A percentile compares a stretch with the other conserved stretches of the same genome.
Conservation (phyloP, 2,797 vertebrate species). For the Sparidentex hasta region DNA sequence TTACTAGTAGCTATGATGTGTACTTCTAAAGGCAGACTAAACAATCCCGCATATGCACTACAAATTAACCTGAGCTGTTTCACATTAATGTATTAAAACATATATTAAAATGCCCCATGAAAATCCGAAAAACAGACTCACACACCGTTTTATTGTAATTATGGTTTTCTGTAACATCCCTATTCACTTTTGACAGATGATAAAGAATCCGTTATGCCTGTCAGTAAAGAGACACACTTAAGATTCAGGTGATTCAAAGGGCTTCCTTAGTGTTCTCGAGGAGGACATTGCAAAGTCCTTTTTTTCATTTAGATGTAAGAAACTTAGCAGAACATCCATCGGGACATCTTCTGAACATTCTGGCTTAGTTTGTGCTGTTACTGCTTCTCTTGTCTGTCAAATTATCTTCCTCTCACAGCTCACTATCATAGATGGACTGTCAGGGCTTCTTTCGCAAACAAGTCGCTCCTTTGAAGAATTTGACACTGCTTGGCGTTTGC, state of each 20-base stretch:
- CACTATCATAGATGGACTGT: conserved; percentile 33
- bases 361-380: conserved; percentile 8
- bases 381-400: conserved; percentile 18
- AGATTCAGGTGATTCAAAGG: neutral
- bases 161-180: neutral
- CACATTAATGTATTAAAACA: neutral
- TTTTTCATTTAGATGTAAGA: conserved; percentile 37
- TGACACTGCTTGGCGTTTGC: conserved; percentile 58
- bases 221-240: neutral
- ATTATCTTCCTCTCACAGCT: conserved; percentile 18
- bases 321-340: conserved; percentile 42
- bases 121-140: conserved; percentile 2
- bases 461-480: conserved; percentile 62
- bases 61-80: neutral
- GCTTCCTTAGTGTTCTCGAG: neutral
- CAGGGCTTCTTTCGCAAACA: conserved; percentile 43
- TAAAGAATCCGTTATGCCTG: conserved; percentile 7
- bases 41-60: neutral
- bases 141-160: neutral
- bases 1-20: neutral
- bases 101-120: neutral
- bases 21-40: neutral
- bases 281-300: conserved; percentile 5
- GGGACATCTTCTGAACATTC: conserved; percentile 35
- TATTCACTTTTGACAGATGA: conserved; percentile 28